phyloP scores from a whole-genome alignment of 2,888 invertebrate species.

The Caenorhabditis plicata region DNA sequence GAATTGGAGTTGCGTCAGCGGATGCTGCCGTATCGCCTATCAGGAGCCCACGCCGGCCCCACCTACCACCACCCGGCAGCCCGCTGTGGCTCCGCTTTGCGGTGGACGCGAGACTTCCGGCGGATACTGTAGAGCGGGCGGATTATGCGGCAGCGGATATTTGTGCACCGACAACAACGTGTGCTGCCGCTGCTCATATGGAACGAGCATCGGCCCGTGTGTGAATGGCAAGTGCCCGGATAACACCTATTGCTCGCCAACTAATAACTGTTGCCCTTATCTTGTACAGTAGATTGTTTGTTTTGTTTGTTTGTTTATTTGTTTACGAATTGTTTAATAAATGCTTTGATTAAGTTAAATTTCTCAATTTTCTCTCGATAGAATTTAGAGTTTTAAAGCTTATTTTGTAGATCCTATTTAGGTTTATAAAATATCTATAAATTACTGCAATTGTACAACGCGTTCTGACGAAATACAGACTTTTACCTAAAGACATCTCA shows the following conservation, averaged over 20 bases:
- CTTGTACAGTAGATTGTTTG: constrained; percentile 12
- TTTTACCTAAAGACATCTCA: too few relatives aligned
- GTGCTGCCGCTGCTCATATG: constrained; percentile 41
- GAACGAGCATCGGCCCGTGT: constrained; percentile 42
- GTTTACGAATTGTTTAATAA: not conserved
- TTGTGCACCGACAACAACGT: constrained; percentile 38
- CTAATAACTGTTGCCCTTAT: constrained; percentile 45
- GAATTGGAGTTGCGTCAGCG: constrained; percentile 36
- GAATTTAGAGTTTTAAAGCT: too few relatives aligned
- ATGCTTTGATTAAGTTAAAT: too few relatives aligned
- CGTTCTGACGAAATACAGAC: too few relatives aligned
- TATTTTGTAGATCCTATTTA: too few relatives aligned
- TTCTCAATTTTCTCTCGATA: too few relatives aligned
- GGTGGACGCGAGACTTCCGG: constrained; percentile 45
- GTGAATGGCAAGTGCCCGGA: constrained; percentile 40
- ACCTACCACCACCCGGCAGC: constrained; percentile 13
- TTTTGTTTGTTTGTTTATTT: too few relatives aligned
- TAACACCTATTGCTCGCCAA: constrained; percentile 36
- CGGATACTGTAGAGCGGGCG: constrained; percentile 38
- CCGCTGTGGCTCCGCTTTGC: constrained; percentile 29
- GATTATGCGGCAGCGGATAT: constrained; percentile 33
- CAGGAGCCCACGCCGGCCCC: constrained; percentile 21
- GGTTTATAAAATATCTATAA: too few relatives aligned
- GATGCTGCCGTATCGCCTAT: constrained; percentile 25
- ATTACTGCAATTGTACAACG: too few relatives aligned